These are phyloP conservation scores for Rhegmatorhina hoffmannsi DNA, from an alignment of 2,113 vertebrate genomes.

Conservation along the genomic window DNA sequence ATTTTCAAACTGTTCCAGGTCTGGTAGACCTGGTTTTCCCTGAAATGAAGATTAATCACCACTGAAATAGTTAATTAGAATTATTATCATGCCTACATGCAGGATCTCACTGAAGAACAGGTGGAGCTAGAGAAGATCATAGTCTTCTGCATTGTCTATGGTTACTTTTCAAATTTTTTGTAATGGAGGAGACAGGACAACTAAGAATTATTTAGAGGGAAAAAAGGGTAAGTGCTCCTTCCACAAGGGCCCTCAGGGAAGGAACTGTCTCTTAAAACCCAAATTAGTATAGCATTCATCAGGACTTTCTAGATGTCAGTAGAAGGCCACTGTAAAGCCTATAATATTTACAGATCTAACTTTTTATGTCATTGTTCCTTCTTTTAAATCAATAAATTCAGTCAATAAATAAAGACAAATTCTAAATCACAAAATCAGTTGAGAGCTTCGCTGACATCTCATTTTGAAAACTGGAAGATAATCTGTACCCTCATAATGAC, in stretches of 20 bases:
- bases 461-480: not conserved
- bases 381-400: not conserved
- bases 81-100: not conserved
- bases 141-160: not conserved
- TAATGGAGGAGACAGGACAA: not conserved
- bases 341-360: not conserved
- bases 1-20: not conserved
- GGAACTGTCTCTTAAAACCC: not conserved
- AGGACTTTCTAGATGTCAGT: not conserved
- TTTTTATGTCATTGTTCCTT: not conserved
- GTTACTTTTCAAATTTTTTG: not conserved
- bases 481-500: not conserved
- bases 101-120: not conserved
- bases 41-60: not conserved
- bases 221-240: not conserved
- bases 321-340: not conserved
- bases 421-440: not conserved
- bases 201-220: not conserved
- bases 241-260: not conserved
- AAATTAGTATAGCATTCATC: not conserved
- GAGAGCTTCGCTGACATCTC: not conserved
- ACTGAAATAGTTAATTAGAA: not conserved
- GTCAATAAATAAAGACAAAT: not conserved
- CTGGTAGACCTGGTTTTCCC: not conserved
- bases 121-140: not conserved